Evolutionary conservation across 1,140 invertebrate species (phyloP), one percentile per base, ranked within the genome.

Genomic region (Scaptomyza pallida): DNA sequence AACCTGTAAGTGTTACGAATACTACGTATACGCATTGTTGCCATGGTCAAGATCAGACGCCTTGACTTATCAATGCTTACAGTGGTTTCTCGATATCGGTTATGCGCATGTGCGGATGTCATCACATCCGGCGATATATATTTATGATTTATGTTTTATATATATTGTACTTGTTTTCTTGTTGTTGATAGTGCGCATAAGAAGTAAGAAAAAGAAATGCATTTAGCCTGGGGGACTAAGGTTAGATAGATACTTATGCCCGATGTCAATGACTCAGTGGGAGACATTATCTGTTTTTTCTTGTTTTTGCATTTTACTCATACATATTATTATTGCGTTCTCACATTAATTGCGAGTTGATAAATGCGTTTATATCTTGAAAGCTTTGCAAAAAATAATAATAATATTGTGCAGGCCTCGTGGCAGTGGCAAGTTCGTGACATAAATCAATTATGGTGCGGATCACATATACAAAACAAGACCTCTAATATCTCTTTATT

Each of bases 241-340:
- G 82, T 69, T 88, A n/a, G 10, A 37, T 37, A 12, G 10, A 37
- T 37, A 37, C n/a, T n/a, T 37, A 37, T 37, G 33, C 59, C 41
- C 44, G 51, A 78, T 72, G 81, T 81, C 82, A 86, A 73, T 86
- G 81, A 81, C 74, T 81, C 73, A 86, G 64, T 62, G 35, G 43
- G 19, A 41, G 4, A 30, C 43, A 69, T 33, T 85, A 79, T 83
- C 80, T 64, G 69, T 61, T 64, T 21, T 1, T 75, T n/a, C n/a
- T n/a, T 78, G 67, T 78, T 78, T 33, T 64, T 52, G 16, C 33
- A 23, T 13, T 40, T 17, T 15, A 30, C 9, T 30, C 6, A 30
- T 69, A 26, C 19, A 40, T 59, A n/a, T n/a, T n/a, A n/a, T 64
- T 56, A 69, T 43, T 71, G 50, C 51, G 60, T 40, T 55, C 37